Evolutionary conservation across 2,113 vertebrate genomes (phyloP).

Genomic region (Psammodynastes pulverulentus): DNA sequence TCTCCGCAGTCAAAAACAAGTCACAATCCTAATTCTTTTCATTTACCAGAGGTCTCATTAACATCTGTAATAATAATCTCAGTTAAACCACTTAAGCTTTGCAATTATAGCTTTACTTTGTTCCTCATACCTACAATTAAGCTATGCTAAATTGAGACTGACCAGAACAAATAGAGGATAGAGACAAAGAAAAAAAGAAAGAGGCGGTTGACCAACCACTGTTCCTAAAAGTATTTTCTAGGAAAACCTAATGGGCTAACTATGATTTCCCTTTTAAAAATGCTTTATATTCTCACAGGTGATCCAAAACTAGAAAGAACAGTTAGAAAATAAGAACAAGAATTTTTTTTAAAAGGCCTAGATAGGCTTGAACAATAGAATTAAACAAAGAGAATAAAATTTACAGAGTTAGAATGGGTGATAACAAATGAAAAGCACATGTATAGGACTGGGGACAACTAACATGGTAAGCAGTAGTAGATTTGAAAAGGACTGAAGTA

Average conservation of each 20-base stretch:
- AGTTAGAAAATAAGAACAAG: neutral
- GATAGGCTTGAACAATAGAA: neutral
- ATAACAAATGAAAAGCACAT: neutral
- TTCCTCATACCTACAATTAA: neutral
- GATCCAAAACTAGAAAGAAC: neutral
- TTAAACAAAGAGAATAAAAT: neutral
- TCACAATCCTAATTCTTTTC: neutral
- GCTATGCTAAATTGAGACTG: neutral
- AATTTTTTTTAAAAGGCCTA: neutral
- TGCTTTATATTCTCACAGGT: neutral
- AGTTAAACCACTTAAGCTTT: neutral
- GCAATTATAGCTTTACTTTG: neutral
- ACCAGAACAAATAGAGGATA: neutral
- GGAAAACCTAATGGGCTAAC: neutral
- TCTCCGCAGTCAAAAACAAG: slow-evolving; percentile 8
- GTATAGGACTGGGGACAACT: neutral
- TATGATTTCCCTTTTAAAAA: neutral
- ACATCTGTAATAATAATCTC: neutral
- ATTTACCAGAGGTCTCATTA: neutral
- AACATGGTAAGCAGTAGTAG: neutral
- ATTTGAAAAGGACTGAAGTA: neutral
- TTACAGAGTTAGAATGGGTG: neutral
- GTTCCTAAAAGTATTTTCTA: neutral
- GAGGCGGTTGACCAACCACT: neutral
- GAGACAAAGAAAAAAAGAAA: neutral